Percentiles rank a stretch among this genome's conserved stretches.
Evolutionary conservation across 2,113 vertebrate genomes (phyloP).

Genomic region (Atractosteus spatula): DNA sequence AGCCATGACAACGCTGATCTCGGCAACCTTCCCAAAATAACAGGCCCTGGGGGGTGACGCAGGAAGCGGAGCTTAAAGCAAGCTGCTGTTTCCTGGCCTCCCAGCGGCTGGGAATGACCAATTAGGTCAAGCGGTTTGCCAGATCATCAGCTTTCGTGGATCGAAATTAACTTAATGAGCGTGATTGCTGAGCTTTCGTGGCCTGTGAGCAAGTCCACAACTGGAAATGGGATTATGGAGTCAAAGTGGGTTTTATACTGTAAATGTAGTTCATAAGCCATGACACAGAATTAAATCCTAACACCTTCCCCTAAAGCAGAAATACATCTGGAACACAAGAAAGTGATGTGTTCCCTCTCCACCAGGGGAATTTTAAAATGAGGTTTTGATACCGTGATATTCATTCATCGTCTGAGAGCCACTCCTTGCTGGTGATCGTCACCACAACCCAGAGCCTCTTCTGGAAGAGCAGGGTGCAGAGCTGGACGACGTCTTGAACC

Average conservation of each 20-base stretch:
- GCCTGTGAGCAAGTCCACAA: not conserved
- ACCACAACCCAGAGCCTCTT: no score
- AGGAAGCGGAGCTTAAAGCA: not conserved
- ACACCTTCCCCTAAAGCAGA: no score
- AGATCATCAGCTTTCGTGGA: not conserved
- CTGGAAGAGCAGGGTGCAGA: no score
- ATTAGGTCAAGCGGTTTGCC: not conserved
- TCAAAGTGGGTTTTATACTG: not conserved
- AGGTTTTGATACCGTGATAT: no score
- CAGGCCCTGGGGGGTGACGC: not conserved
- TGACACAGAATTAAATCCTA: no score
- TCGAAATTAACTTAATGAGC: conserved; percentile 10
- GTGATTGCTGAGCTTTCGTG: not conserved
- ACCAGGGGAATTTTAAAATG: no score
- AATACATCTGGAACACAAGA: no score
- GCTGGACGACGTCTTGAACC: no score
- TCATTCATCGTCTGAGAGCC: no score
- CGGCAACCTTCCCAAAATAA: not conserved
- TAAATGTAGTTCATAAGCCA: no score
- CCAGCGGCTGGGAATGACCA: not conserved
- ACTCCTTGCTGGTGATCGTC: no score
- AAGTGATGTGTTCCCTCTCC: no score
- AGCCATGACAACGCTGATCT: not conserved
- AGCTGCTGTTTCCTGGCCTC: not conserved
- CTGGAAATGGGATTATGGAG: not conserved